Evolutionary conservation across 2,797 vertebrate genomes (phyloP), one percentile per base, ranked within the genome.

Genomic region (Siniperca scherzeri): DNA sequence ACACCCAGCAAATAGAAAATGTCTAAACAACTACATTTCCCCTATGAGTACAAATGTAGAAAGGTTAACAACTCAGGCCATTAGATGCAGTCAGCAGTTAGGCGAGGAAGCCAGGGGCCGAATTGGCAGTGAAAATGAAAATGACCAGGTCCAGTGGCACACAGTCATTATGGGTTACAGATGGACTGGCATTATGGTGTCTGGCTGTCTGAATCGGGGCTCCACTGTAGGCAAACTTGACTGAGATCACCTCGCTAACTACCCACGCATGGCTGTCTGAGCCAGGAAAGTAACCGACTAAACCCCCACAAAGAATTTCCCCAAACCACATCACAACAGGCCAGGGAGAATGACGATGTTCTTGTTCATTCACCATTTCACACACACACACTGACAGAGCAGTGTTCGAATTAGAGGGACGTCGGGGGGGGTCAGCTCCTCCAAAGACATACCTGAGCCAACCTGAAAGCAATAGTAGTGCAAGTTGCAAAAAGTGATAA

Each of bases 101-200:
- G 82, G 74, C 59, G 61, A 90, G 84, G 60, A 86, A 88, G 85
- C 89, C 88, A 82, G 87, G 76, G 88, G 81, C 87, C 88, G 85
- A 92, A 87, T 79, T 92, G 94, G 92, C 91, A 93, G 82, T 42
- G 87, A 92, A 92, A 93, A 90, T 21, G 82, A 90, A 95, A 94
- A 94, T 94, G 93, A 92, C 93, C 93, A 82, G 93, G 93, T 95
- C 83, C 89, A 93, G 80, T 90, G 92, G 89, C 90, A 94, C 90
- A 92, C 92, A 69, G 91, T 95, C 88, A 94, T 95, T 94, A 93
- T 90, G 91, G 94, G 89, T 92, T 92, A 88, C 90, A 93, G 90
- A 93, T 91, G 91, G 91, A 91, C 92, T 92, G 93, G 91, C 92
- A 95, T 95, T 95, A 95, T 92, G 91, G 93, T 94, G 94, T 95